Base-by-base conservation (phyloP, 2,888 invertebrate genomes). In the Abrostola triplasia region DNA sequence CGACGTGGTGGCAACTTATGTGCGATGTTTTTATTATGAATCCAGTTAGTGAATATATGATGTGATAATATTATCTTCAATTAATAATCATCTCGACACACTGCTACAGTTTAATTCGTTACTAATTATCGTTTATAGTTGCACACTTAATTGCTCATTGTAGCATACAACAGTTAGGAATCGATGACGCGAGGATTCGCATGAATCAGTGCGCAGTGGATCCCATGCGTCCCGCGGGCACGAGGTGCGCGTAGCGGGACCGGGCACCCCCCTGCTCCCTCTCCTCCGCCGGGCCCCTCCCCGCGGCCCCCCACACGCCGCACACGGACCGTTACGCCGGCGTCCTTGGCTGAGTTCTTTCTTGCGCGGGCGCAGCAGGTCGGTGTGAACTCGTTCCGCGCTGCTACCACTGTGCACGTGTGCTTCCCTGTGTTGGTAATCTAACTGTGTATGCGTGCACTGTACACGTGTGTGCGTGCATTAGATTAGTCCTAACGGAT, bases 291-390 rank as follows among this genome's bases (percentile, higher is more conserved):
- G 70, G 61, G 63, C 53, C 70, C 68, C 63, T 65, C 54, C 67
- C 69, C 67, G 70, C 77, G 76, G 38, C 51, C 36, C 60, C 42
- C 53, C 59, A n/a, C 55, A 11, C 68, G 75, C 81, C 81, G 79
- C 81, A 70, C 79, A 79, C 78, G 84, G 82, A 91, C 94, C 94
- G 94, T 94, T 94, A 94, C 91, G 87, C 87, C 87, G 88, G 92
- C 94, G 94, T 94, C 94, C 94, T 94, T 94, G 94, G 94, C 94
- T 94, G 94, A 94, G 93, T 94, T 94, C 92, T 94, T 92, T 92
- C 92, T 91, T 88, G 90, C 90, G 85, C 89, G 88, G 88, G 88
- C 90, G 89, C 92, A 91, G 92, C 93, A 93, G 92, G 91, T 91
- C 91, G 89, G 80, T 87, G 84, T 87, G 89, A 89, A 93, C 93